Evolutionary conservation across 2,113 vertebrate species (phyloP).

Genomic region (Oophaga pumilio): DNA sequence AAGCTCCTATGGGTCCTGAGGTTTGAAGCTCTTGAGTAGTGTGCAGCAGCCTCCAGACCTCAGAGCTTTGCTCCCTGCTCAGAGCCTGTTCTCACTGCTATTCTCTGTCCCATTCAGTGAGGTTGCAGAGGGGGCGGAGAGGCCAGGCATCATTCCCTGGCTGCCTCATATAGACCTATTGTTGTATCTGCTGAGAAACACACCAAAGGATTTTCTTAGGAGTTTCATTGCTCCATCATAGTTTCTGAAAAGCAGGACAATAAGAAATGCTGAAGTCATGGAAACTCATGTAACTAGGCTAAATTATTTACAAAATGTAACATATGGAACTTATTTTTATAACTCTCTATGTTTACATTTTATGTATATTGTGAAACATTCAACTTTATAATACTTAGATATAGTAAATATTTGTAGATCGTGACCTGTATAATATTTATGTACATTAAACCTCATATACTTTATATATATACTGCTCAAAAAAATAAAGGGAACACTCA

Average conservation of each 20-base stretch:
- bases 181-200: conserved; percentile 23
- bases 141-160: conserved; percentile 26
- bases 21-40: neutral
- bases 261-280: neutral
- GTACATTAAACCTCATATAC: no score
- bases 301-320: neutral
- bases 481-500: no score
- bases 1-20: conserved; percentile 16
- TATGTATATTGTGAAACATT: neutral
- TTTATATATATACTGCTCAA: no score
- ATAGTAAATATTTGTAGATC: neutral
- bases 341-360: neutral
- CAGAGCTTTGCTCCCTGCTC: conserved; percentile 35
- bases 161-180: conserved; percentile 30
- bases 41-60: conserved; percentile 13
- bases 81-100: conserved; percentile 42
- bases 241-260: neutral
- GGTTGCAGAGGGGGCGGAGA: conserved; percentile 35
- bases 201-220: neutral
- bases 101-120: conserved; percentile 49
- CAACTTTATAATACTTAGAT: neutral
- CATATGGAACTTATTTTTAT: neutral
- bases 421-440: no score
- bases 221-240: conserved; percentile 1
- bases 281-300: neutral